Conservation (phyloP, 2,888 invertebrate genomes). For the Drosophila peninsularis region DNA sequence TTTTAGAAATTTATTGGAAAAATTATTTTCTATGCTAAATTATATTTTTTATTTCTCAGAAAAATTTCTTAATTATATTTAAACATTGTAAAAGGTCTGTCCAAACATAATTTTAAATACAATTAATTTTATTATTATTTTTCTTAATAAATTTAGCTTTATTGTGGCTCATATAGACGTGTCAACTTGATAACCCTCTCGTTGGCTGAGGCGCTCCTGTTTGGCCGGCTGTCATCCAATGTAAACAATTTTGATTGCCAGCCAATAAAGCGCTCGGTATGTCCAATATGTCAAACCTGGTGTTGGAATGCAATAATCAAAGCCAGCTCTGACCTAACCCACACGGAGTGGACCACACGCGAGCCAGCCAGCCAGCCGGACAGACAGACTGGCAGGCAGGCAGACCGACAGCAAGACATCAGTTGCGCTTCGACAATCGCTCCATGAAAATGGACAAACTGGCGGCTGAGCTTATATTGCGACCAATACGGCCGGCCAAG, state of each 20-base stretch:
- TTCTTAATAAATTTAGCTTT: neutral
- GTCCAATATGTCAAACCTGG: conserved; percentile 22
- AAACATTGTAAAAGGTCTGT: too few relatives aligned
- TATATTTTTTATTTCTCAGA: too few relatives aligned
- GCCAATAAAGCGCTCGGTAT: conserved; percentile 32
- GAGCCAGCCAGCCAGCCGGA: neutral
- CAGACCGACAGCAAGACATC: conserved; percentile 3
- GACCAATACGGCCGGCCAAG: neutral
- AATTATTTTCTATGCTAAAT: too few relatives aligned
- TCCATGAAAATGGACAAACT: conserved; percentile 45
- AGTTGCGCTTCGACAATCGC: conserved; percentile 49
- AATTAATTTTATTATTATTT: neutral
- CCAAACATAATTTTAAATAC: neutral
- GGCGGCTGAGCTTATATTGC: conserved; percentile 53
- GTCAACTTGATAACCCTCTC: neutral
- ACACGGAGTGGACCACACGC: conserved; percentile 27
- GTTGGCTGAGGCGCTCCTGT: conserved; percentile 28
- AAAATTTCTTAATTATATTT: too few relatives aligned
- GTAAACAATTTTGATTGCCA: conserved; percentile 41
- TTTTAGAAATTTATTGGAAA: neutral
- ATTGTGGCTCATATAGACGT: neutral
- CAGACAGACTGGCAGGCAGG: neutral
- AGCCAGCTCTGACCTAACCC: conserved; percentile 1
- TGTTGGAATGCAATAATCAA: conserved; percentile 33
- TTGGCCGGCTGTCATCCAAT: conserved; percentile 15